phyloP scores from a whole-genome alignment of 2,888 invertebrate genomes.

The Pinctada fucata region DNA sequence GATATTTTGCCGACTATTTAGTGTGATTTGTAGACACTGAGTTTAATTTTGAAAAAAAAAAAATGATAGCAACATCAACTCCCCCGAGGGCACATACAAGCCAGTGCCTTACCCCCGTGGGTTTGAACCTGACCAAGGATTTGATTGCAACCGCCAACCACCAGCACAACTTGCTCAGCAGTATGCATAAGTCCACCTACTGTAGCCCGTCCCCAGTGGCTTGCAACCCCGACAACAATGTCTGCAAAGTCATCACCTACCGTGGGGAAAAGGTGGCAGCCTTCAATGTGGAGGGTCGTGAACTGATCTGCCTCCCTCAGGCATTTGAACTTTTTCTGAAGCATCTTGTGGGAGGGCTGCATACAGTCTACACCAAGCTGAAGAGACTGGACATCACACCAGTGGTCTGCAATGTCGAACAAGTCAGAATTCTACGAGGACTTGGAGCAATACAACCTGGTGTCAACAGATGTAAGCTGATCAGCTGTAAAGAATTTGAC shows the following conservation, averaged over 20 bases:
- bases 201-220: constrained; percentile 74
- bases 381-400: constrained; percentile 99
- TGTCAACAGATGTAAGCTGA: constrained; percentile 99
- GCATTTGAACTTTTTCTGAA: constrained; percentile 99
- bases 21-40: no score
- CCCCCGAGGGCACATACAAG: constrained; percentile 39
- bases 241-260: constrained; percentile 95
- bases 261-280: constrained; percentile 95
- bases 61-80: not conserved
- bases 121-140: constrained; percentile 53
- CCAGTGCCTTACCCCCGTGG: constrained; percentile 45
- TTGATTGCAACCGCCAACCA: constrained; percentile 53
- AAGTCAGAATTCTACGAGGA: constrained; percentile 97
- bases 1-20: no score
- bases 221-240: constrained; percentile 76
- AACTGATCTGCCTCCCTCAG: constrained; percentile 98
- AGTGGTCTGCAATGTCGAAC: constrained; percentile 99
- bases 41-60: not conserved
- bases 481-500: constrained; percentile 99
- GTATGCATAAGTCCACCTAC: constrained; percentile 67
- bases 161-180: constrained; percentile 55
- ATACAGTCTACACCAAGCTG: constrained; percentile 99
- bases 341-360: constrained; percentile 98
- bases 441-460: constrained; percentile 99
- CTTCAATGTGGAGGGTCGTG: constrained; percentile 96